Evolutionary conservation across 1,140 invertebrate species (phyloP).

Genomic region (Drosophila truncata): DNA sequence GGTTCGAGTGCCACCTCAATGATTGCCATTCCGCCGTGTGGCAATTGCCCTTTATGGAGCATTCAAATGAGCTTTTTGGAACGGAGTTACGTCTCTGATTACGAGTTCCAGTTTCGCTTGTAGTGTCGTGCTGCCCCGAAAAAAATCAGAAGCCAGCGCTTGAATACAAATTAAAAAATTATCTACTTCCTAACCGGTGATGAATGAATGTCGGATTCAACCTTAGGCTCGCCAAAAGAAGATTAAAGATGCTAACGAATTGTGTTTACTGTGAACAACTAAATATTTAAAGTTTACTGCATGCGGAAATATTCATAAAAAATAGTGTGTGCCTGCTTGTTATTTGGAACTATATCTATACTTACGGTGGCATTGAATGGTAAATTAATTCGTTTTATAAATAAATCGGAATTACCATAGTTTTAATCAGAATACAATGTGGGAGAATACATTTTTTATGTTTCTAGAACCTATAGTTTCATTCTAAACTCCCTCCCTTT

Average conservation of each 20-base stretch:
- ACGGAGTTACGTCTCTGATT: slow-evolving; percentile 47
- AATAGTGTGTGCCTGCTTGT: slow-evolving; percentile 6
- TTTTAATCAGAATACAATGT: too few species aligned
- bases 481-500: not conserved
- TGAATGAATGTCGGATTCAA: slow-evolving; percentile 45
- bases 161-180: slow-evolving; percentile 63
- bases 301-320: not conserved
- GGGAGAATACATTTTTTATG: not conserved
- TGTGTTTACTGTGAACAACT: slow-evolving; percentile 13
- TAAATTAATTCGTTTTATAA: slow-evolving; percentile 17
- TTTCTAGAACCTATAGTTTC: not conserved
- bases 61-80: slow-evolving; percentile 54
- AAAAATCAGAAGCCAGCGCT: slow-evolving; percentile 38
- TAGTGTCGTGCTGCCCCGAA: slow-evolving; percentile 26
- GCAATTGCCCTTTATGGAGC: slow-evolving; percentile 41
- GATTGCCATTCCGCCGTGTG: slow-evolving; percentile 36
- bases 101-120: slow-evolving; percentile 44
- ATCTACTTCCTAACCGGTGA: slow-evolving; percentile 52
- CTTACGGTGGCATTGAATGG: slow-evolving; percentile 12
- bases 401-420: not conserved
- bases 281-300: slow-evolving; percentile 17
- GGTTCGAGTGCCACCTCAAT: slow-evolving; percentile 42
- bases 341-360: not conserved
- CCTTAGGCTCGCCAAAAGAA: slow-evolving; percentile 33
- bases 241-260: slow-evolving; percentile 18